These are phyloP conservation scores for Micrasema minimum DNA, from an alignment of 1,140 invertebrate species.

Conservation along the genomic window DNA sequence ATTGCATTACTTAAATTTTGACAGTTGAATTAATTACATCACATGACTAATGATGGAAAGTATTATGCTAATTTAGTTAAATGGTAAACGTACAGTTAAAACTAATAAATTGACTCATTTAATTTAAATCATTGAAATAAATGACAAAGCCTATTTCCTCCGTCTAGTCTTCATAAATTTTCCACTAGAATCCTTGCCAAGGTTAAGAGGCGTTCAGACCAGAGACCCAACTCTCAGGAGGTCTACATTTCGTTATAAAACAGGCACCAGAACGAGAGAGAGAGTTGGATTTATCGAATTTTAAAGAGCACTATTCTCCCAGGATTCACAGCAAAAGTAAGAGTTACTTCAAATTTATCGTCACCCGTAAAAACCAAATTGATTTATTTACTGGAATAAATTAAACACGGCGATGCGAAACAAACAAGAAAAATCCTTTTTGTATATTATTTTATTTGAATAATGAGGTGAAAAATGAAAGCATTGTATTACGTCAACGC, in stretches of 20 bases:
- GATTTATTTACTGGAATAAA: conserved; percentile 19
- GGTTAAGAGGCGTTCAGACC: conserved; percentile 23
- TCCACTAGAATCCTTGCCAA: conserved; percentile 13
- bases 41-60: too few species aligned
- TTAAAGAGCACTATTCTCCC: conserved; percentile 29
- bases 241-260: conserved; percentile 33
- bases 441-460: too few species aligned
- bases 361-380: conserved; percentile 25
- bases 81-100: too few species aligned
- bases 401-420: not conserved
- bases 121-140: too few species aligned
- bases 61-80: too few species aligned
- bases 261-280: not conserved
- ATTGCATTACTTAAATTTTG: too few species aligned
- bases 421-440: not conserved
- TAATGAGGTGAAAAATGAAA: too few species aligned
- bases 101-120: too few species aligned
- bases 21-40: too few species aligned
- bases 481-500: too few species aligned
- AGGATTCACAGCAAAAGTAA: conserved; percentile 14
- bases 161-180: too few species aligned
- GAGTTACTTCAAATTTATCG: conserved; percentile 24
- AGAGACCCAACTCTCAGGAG: conserved; percentile 17
- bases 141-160: too few species aligned
- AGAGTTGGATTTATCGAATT: conserved; percentile 32